These are phyloP conservation scores for Tupiocoris notatus DNA, from an alignment of 2,888 invertebrate species.

Conservation along the genomic window DNA sequence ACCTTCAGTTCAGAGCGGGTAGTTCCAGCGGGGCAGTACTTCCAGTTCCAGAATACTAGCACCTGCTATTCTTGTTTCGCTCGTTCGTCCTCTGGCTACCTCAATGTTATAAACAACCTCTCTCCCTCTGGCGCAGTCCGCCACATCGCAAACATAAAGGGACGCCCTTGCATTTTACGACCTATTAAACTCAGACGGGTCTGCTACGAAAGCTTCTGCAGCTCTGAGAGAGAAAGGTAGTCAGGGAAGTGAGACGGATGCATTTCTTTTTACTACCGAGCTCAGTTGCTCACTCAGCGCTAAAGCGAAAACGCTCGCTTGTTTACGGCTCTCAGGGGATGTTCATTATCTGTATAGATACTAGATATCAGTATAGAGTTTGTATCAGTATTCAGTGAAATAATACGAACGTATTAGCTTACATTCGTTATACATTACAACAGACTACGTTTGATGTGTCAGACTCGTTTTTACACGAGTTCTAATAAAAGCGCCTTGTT, in stretches of 20 bases:
- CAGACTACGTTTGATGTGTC: too few species aligned
- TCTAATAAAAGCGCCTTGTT: too few species aligned
- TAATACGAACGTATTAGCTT: too few species aligned
- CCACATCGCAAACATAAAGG: constrained; percentile 13
- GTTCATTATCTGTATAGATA: background rate
- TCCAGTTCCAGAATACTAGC: background rate
- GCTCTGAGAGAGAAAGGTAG: background rate
- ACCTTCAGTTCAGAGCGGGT: too few species aligned
- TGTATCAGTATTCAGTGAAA: too few species aligned
- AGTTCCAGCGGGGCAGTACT: too few species aligned
- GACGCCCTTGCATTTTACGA: constrained; percentile 24
- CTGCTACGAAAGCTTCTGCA: background rate
- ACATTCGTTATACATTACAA: too few species aligned
- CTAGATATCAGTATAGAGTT: too few species aligned
- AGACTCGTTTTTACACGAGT: too few species aligned
- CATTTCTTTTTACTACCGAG: background rate
- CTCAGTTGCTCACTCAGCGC: background rate
- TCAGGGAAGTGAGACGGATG: background rate
- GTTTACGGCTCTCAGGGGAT: background rate
- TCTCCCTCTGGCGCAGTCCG: too few species aligned
- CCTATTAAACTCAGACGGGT: constrained; percentile 21
- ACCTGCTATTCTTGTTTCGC: background rate
- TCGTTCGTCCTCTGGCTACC: background rate
- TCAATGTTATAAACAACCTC: background rate
- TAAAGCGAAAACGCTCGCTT: background rate